These are phyloP conservation scores for Cariama cristata DNA, from an alignment of 2,113 vertebrate genomes.

Conservation along the genomic window DNA sequence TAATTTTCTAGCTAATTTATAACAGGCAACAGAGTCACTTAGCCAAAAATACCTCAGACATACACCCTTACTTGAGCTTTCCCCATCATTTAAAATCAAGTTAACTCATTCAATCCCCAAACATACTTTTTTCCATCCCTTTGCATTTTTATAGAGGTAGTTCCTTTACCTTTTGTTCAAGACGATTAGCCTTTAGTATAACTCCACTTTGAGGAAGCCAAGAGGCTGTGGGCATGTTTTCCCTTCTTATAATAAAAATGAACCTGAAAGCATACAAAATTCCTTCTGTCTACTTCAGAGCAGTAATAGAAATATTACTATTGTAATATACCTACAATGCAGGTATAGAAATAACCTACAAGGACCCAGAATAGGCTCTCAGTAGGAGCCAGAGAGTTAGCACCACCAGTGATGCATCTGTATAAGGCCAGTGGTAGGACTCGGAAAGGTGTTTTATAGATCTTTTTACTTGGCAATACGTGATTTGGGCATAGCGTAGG, in stretches of 20 bases:
- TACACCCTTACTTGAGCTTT: not conserved
- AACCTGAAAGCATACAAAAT: not conserved
- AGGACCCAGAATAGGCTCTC: not conserved
- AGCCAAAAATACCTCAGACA: not conserved
- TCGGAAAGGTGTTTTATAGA: not conserved
- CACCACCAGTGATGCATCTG: not conserved
- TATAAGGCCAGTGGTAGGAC: not conserved
- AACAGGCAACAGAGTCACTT: not conserved
- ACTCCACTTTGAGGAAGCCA: not conserved
- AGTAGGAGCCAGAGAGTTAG: not conserved
- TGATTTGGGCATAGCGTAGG: not conserved
- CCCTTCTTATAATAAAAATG: not conserved
- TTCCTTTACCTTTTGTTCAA: not conserved
- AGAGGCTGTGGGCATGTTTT: not conserved
- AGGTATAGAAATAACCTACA: not conserved
- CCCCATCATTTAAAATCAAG: not conserved
- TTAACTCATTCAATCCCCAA: not conserved
- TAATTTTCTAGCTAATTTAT: not conserved
- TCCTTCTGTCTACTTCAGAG: not conserved
- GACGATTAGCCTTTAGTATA: not conserved
- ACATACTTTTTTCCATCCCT: not conserved
- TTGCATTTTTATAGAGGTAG: not conserved
- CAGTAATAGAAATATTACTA: not conserved
- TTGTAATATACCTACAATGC: too few relatives aligned
- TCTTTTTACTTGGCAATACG: not conserved